Percentiles rank a stretch among this genome's conserved stretches.
These are phyloP conservation scores for Deilephila elpenor DNA, from an alignment of 2,888 invertebrate genomes.

Conservation along the genomic window DNA sequence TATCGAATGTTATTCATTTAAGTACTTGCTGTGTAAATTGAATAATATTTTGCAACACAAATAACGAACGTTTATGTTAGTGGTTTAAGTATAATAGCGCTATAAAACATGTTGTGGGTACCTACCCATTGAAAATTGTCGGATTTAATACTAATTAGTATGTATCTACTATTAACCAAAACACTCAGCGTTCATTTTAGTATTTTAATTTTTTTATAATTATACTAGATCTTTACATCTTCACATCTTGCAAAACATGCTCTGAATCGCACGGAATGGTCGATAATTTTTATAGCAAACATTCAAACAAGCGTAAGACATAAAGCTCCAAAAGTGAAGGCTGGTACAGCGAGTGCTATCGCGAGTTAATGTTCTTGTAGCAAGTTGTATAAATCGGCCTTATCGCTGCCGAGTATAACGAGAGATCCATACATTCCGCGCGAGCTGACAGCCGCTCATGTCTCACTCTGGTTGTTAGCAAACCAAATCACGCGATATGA, in stretches of 20 bases:
- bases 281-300: slow-evolving; percentile 25
- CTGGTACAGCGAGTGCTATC: slow-evolving; percentile 42
- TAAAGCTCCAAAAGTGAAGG: slow-evolving; percentile 34
- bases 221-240: neutral
- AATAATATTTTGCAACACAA: too few species aligned
- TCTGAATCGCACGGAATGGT: neutral
- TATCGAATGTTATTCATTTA: too few species aligned
- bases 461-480: slow-evolving; percentile 62
- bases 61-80: too few species aligned
- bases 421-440: slow-evolving; percentile 57
- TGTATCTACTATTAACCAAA: too few species aligned
- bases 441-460: slow-evolving; percentile 60
- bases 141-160: too few species aligned
- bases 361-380: slow-evolving; percentile 44
- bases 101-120: too few species aligned
- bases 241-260: neutral
- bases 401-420: slow-evolving; percentile 58
- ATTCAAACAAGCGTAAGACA: slow-evolving; percentile 33
- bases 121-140: too few species aligned
- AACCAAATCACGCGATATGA: slow-evolving; percentile 72
- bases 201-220: neutral
- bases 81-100: too few species aligned
- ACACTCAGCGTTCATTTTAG: too few species aligned
- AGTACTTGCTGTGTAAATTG: too few species aligned
- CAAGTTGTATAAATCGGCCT: slow-evolving; percentile 57